Evolutionary conservation across 2,113 vertebrate species (phyloP).

Genomic region (Heloderma charlesbogerti): DNA sequence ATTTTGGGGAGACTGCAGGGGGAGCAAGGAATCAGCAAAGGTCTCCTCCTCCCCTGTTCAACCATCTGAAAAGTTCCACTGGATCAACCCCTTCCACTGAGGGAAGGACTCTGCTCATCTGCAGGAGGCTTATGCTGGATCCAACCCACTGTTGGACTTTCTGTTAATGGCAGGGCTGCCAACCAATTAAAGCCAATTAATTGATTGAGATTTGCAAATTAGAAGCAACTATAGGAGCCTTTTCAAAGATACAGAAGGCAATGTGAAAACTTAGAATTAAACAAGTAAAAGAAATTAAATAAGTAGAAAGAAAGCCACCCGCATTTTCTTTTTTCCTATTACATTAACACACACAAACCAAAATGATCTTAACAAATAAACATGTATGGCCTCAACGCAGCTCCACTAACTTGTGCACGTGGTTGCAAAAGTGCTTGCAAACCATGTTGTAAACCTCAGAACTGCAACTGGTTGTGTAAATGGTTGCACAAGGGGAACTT

Average conservation of each 20-base stretch:
- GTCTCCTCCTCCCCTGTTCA: background rate
- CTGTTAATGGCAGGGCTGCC: background rate
- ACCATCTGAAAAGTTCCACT: background rate
- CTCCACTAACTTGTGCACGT: too few relatives aligned
- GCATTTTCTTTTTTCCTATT: background rate
- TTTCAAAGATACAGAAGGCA: background rate
- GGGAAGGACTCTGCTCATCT: background rate
- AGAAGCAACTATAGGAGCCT: background rate
- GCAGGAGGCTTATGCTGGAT: background rate
- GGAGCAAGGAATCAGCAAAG: background rate
- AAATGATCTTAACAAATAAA: too few relatives aligned
- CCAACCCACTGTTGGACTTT: background rate
- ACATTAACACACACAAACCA: background rate
- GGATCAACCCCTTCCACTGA: background rate
- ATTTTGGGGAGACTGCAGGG: background rate
- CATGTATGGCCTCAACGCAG: too few relatives aligned
- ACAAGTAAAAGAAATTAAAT: background rate
- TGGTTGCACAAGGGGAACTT: too few relatives aligned
- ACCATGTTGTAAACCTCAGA: too few relatives aligned
- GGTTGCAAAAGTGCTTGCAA: too few relatives aligned
- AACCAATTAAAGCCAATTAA: background rate
- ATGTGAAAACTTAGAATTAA: background rate
- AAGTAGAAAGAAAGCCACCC: background rate
- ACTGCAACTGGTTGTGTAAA: too few relatives aligned
- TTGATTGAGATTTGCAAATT: background rate